Conservation (phyloP, 2,113 vertebrate genomes). For the Clarias macrocephalus region DNA sequence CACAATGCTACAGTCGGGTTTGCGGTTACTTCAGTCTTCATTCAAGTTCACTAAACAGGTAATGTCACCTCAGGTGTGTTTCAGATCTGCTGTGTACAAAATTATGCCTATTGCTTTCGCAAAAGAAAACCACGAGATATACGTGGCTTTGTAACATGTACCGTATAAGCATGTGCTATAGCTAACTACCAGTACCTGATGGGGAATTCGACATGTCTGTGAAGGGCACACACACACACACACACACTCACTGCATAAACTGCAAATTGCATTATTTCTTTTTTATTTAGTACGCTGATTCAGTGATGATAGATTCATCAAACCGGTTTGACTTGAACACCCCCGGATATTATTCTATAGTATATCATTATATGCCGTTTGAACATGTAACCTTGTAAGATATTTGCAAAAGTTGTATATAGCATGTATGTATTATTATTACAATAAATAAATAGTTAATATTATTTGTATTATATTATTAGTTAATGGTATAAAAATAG, state of each 20-base stretch:
- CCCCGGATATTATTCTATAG: too few relatives aligned
- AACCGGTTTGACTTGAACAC: not conserved
- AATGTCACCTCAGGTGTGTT: not conserved
- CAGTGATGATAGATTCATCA: not conserved
- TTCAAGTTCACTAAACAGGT: constrained; percentile 67
- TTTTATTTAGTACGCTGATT: not conserved
- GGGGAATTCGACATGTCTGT: not conserved
- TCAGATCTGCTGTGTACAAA: not conserved
- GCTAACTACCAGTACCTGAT: not conserved
- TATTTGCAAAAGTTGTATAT: too few relatives aligned
- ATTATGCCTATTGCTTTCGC: not conserved
- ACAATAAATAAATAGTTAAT: too few relatives aligned
- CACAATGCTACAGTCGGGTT: constrained; percentile 60
- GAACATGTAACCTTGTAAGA: too few relatives aligned
- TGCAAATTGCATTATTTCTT: not conserved
- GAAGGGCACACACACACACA: not conserved
- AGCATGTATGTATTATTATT: too few relatives aligned
- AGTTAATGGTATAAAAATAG: too few relatives aligned
- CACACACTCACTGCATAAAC: not conserved
- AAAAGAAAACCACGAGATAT: too few relatives aligned
- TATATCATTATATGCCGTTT: too few relatives aligned
- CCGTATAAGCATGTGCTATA: not conserved
- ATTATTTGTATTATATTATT: too few relatives aligned
- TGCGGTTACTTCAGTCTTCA: constrained; percentile 63
- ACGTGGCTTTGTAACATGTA: too few relatives aligned